phyloP scores from a whole-genome alignment of 1,140 invertebrate species.

The Habropoda laboriosa region DNA sequence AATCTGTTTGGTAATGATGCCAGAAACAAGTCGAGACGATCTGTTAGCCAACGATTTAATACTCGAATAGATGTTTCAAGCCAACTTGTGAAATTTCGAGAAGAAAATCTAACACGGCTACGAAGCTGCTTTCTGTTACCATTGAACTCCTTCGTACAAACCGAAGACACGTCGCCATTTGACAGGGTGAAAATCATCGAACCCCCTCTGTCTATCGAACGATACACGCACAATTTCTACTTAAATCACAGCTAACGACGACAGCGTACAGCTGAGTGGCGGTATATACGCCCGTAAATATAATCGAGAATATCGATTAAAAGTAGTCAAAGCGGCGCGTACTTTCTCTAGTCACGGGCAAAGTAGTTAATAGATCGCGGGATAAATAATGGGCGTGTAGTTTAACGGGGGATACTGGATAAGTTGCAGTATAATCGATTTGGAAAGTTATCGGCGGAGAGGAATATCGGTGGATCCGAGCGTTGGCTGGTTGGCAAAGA shows the following conservation, averaged over 20 bases:
- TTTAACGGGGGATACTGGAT: not conserved
- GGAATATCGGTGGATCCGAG: not conserved
- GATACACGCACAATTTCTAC: slow-evolving; percentile 67
- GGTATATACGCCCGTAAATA: not conserved
- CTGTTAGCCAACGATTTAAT: too few relatives aligned
- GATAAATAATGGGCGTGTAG: not conserved
- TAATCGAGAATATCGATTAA: slow-evolving; percentile 26
- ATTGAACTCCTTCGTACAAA: too few relatives aligned
- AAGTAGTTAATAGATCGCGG: slow-evolving; percentile 1
- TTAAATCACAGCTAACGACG: slow-evolving; percentile 64
- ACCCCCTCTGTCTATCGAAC: slow-evolving; percentile 61
- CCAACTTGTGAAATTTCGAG: too few relatives aligned
- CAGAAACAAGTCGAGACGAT: too few relatives aligned
- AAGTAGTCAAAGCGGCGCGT: slow-evolving; percentile 12
- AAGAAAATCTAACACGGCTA: too few relatives aligned
- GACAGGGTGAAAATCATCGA: slow-evolving; percentile 68
- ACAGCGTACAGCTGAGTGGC: slow-evolving; percentile 26
- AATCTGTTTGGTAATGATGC: too few relatives aligned
- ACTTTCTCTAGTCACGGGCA: not conserved
- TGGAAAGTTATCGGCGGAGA: not conserved
- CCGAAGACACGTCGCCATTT: slow-evolving; percentile 34
- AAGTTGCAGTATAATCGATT: too few relatives aligned
- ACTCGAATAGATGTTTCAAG: too few relatives aligned
- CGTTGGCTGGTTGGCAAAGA: slow-evolving; percentile 14
- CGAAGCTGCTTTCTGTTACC: too few relatives aligned